Evolutionary conservation across 2,797 vertebrate species (phyloP).

Genomic region (Lutjanus campechanus): DNA sequence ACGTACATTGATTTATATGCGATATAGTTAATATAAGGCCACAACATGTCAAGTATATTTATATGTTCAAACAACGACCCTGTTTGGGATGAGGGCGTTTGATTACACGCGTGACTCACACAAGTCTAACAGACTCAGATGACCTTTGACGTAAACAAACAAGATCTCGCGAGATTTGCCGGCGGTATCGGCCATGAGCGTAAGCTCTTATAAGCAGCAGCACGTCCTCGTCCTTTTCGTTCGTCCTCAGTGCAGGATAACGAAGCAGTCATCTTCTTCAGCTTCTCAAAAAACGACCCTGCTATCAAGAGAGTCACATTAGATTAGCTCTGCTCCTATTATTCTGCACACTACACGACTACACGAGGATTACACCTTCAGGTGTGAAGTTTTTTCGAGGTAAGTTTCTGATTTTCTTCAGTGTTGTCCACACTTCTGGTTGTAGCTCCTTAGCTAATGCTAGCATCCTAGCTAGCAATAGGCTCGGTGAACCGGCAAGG

Average conservation of each 20-base stretch:
- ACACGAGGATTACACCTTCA: rapidly evolving
- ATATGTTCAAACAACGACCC: not conserved
- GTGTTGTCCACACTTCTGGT: not conserved
- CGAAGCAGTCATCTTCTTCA: not conserved
- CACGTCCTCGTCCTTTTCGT: slow-evolving; percentile 77
- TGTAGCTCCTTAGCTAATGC: slow-evolving; percentile 49
- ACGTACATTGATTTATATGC: not conserved
- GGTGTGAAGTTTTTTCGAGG: slow-evolving; percentile 30
- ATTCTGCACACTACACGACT: rapidly evolving
- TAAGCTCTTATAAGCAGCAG: slow-evolving; percentile 47
- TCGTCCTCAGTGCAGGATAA: slow-evolving; percentile 92
- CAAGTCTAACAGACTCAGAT: not conserved
- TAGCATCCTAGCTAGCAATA: slow-evolving; percentile 45
- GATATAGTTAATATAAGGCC: not conserved
- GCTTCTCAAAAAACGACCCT: not conserved
- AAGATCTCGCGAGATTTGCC: slow-evolving; percentile 67
- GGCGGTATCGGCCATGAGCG: rapidly evolving
- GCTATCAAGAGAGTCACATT: not conserved
- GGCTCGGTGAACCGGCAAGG: slow-evolving; percentile 35
- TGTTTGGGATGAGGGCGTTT: not conserved
- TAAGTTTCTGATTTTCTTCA: slow-evolving; percentile 34
- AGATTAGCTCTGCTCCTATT: rapidly evolving
- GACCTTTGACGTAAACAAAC: not conserved
- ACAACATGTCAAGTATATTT: not conserved
- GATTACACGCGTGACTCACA: not conserved